Evolutionary conservation across 2,888 invertebrate genomes (phyloP).

Genomic region (Volucella inanis): DNA sequence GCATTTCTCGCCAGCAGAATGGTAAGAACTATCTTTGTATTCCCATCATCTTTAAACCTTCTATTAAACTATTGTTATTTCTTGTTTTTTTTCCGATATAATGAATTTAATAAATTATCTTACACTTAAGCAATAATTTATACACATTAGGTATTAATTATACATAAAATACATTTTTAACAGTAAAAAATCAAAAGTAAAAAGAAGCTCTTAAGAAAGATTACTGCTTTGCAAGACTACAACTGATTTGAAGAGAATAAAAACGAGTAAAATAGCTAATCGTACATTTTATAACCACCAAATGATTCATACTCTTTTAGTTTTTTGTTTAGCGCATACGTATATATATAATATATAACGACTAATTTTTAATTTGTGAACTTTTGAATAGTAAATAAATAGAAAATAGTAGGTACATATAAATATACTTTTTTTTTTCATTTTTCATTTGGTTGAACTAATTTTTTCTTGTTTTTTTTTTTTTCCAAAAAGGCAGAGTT

Average conservation of each 20-base stretch:
- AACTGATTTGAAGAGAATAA: conserved; percentile 9
- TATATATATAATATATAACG: conserved; percentile 44
- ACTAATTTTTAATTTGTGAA: conserved; percentile 10
- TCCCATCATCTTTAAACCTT: conserved; percentile 19
- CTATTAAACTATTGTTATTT: conserved; percentile 33
- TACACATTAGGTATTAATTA: conserved; percentile 38
- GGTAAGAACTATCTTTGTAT: conserved; percentile 5
- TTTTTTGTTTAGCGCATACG: conserved; percentile 32
- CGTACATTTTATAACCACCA: conserved; percentile 58
- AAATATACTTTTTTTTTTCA: conserved; percentile 34
- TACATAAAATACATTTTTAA: conserved; percentile 31
- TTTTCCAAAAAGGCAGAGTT: conserved; percentile 43
- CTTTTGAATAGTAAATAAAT: conserved; percentile 44
- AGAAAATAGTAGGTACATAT: conserved; percentile 22
- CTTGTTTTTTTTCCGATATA: conserved; percentile 30
- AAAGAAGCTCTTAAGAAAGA: conserved; percentile 3
- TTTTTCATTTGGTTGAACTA: conserved; percentile 33
- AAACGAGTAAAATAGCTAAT: conserved; percentile 24
- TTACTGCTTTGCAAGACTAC: conserved; percentile 11
- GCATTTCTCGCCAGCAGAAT: conserved; percentile 47
- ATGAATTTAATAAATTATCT: conserved; percentile 73
- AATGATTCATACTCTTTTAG: conserved; percentile 62
- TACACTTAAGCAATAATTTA: conserved; percentile 53
- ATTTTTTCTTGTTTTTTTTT: conserved; percentile 14
- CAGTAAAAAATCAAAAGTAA: conserved; percentile 20